A percentile compares a stretch with the other conserved stretches of the same genome.
phyloP scores from a whole-genome alignment of 2,888 invertebrate species.

The Aromia moschata region DNA sequence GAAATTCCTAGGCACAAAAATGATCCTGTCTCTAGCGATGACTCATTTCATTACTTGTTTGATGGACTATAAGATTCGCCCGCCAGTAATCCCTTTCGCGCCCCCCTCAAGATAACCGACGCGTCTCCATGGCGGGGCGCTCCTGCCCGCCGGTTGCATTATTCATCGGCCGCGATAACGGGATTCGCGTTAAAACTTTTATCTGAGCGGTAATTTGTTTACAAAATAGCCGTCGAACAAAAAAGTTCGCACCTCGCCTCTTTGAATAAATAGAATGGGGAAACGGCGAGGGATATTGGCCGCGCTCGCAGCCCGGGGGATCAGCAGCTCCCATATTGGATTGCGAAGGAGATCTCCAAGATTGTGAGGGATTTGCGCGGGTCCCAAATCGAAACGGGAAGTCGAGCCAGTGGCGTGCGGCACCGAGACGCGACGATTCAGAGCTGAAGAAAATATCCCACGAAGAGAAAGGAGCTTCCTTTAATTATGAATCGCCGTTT shows the following conservation, averaged over 20 bases:
- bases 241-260: conserved; percentile 60
- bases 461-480: too few species aligned
- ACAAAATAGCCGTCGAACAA: conserved; percentile 61
- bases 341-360: conserved; percentile 62
- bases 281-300: conserved; percentile 55
- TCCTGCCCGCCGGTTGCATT: conserved; percentile 49
- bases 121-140: conserved; percentile 1
- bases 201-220: conserved; percentile 63
- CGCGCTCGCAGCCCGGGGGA: conserved; percentile 48
- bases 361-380: conserved; percentile 63
- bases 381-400: conserved; percentile 64
- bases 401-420: conserved; percentile 47
- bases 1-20: too few species aligned
- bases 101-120: neutral
- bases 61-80: too few species aligned
- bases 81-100: too few species aligned
- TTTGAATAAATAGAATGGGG: conserved; percentile 61
- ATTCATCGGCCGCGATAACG: conserved; percentile 62
- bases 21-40: too few species aligned
- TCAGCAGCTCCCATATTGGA: conserved; percentile 62
- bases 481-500: too few species aligned
- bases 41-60: too few species aligned
- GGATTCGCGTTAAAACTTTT: conserved; percentile 63
- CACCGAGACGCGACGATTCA: too few species aligned
- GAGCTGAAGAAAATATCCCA: too few species aligned